A percentile compares a stretch with the other conserved stretches of the same genome.
Conservation (phyloP, 2,797 vertebrate genomes). For the Balearica regulorum region DNA sequence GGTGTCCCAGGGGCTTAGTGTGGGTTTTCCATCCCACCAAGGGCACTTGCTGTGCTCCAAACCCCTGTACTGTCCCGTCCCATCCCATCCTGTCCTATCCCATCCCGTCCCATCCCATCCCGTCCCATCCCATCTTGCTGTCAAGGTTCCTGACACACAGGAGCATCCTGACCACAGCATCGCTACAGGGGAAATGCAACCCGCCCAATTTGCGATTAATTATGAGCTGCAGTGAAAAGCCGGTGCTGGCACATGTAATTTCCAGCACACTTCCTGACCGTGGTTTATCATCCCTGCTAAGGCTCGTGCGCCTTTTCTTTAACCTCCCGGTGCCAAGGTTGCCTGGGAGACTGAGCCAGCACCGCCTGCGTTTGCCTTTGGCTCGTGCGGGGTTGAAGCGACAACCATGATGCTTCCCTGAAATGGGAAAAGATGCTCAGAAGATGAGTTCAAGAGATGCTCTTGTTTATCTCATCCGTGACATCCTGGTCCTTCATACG, state of each 20-base stretch:
- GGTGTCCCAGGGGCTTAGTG: not conserved
- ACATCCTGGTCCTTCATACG: fast-evolving
- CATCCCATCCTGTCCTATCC: not conserved
- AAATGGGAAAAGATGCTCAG: not conserved
- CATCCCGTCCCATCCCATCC: not conserved
- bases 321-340: not conserved
- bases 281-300: not conserved
- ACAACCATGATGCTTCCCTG: not conserved
- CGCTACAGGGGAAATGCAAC: not conserved
- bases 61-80: not conserved
- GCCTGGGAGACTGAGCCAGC: conserved; percentile 22
- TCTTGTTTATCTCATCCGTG: fast-evolving
- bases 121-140: not conserved
- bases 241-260: not conserved
- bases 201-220: not conserved
- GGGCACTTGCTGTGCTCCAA: not conserved
- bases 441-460: not conserved
- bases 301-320: not conserved
- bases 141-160: not conserved
- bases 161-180: not conserved
- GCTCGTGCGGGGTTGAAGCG: fast-evolving
- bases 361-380: not conserved
- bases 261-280: not conserved
- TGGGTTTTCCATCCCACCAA: not conserved
- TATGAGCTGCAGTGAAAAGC: fast-evolving